Evolutionary conservation across 2,888 invertebrate genomes (phyloP).

Genomic region (Sabatieria punctata): DNA sequence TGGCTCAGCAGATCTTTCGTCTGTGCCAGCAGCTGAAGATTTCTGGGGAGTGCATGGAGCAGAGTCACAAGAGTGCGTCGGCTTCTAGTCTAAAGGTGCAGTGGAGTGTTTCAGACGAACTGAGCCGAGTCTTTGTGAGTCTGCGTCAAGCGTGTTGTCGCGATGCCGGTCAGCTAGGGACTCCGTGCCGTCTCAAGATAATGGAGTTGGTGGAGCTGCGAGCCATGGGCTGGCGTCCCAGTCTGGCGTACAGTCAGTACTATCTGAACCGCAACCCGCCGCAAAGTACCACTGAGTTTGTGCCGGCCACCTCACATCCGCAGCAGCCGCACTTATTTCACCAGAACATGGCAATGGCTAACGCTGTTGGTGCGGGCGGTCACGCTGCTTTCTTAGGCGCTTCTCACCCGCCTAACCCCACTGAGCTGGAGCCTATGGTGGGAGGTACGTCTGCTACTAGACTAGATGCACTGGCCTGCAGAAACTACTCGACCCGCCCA

Average conservation of each 20-base stretch:
- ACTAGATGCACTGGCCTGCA: too few species aligned
- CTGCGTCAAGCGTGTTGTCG: conserved; percentile 27
- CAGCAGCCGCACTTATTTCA: too few species aligned
- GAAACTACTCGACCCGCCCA: too few species aligned
- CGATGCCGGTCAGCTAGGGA: conserved; percentile 52
- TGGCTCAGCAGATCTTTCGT: conserved; percentile 22
- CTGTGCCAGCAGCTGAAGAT: conserved; percentile 24
- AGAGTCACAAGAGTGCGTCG: conserved; percentile 21
- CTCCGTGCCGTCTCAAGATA: conserved; percentile 65
- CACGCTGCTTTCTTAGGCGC: too few species aligned
- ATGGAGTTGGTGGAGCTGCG: conserved; percentile 80
- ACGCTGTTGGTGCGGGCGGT: too few species aligned
- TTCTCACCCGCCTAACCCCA: too few species aligned
- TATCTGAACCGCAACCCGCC: conserved; percentile 24
- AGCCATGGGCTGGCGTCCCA: conserved; percentile 73
- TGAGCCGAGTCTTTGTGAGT: conserved; percentile 26
- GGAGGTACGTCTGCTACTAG: too few species aligned
- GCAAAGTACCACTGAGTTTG: too few species aligned
- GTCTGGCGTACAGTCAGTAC: conserved; percentile 36
- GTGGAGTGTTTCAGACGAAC: conserved; percentile 16
- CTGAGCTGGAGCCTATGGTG: too few species aligned
- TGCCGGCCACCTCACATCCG: too few species aligned
- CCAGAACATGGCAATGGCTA: too few species aligned
- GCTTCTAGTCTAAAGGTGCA: background rate
- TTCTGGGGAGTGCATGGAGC: conserved; percentile 21